Conservation (phyloP, 2,888 invertebrate species). For the Altica lythri region DNA sequence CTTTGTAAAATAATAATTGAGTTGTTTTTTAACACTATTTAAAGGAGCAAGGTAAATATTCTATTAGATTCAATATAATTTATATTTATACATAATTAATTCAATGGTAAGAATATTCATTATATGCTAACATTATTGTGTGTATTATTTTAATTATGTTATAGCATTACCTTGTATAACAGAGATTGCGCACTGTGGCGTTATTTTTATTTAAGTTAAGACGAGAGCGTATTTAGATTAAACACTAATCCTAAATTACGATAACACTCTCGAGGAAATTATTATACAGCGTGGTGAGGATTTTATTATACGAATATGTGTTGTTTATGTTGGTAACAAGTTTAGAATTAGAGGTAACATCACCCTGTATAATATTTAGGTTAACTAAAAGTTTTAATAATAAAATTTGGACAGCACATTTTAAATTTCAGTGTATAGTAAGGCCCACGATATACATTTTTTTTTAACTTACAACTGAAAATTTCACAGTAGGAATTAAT, state of each 20-base stretch:
- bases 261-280: conserved; percentile 19
- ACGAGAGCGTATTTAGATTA: conserved; percentile 36
- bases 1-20: no score
- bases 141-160: no score
- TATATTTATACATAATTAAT: no score
- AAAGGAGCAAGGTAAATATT: no score
- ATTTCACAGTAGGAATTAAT: conserved; percentile 58
- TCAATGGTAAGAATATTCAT: no score
- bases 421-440: conserved; percentile 61
- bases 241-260: conserved; percentile 15
- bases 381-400: conserved; percentile 38
- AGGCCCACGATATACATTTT: conserved; percentile 61
- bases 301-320: conserved; percentile 9
- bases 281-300: conserved; percentile 27
- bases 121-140: no score
- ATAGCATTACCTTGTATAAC: no score
- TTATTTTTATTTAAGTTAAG: conserved; percentile 52
- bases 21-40: no score
- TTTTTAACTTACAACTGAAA: conserved; percentile 58
- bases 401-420: conserved; percentile 59
- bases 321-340: conserved; percentile 7
- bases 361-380: conserved; percentile 42
- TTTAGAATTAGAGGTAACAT: conserved; percentile 12
- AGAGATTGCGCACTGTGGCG: conserved; percentile 41
- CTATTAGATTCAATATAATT: no score